phyloP scores from a whole-genome alignment of 2,888 invertebrate species.

The Spisula subtruncata region DNA sequence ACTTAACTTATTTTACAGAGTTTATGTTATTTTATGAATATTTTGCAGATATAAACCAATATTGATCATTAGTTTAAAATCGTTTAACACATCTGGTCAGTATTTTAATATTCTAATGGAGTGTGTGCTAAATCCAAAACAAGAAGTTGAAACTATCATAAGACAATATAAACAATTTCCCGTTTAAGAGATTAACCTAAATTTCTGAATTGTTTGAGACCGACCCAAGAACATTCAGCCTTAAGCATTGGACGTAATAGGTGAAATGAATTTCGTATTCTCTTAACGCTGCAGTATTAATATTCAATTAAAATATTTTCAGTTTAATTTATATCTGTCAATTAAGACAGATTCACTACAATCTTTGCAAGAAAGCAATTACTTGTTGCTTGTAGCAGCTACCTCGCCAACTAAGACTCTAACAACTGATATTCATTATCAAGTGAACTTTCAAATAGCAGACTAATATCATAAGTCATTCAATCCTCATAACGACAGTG shows the following conservation, averaged over 20 bases:
- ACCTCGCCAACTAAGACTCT: not conserved
- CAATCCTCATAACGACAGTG: no score
- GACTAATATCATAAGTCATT: not conserved
- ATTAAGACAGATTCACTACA: not conserved
- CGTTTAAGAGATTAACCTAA: no score
- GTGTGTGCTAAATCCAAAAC: no score
- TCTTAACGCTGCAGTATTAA: constrained; percentile 2
- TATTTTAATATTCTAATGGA: no score
- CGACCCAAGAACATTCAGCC: not conserved
- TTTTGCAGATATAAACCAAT: no score
- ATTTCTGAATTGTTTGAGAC: no score
- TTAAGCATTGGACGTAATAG: not conserved
- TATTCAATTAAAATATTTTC: not conserved
- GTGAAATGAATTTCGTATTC: not conserved
- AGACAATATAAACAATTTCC: no score
- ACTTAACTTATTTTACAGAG: no score
- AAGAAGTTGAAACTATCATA: no score
- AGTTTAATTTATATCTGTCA: not conserved
- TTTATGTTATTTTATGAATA: no score
- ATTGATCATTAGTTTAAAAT: no score
- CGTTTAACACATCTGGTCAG: no score
- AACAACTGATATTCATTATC: not conserved
- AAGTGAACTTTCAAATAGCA: not conserved
- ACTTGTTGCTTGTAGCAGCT: not conserved
- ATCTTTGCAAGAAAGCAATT: not conserved